Evolutionary conservation across 2,113 vertebrate genomes (phyloP).

Genomic region (Rhegmatorhina hoffmannsi): DNA sequence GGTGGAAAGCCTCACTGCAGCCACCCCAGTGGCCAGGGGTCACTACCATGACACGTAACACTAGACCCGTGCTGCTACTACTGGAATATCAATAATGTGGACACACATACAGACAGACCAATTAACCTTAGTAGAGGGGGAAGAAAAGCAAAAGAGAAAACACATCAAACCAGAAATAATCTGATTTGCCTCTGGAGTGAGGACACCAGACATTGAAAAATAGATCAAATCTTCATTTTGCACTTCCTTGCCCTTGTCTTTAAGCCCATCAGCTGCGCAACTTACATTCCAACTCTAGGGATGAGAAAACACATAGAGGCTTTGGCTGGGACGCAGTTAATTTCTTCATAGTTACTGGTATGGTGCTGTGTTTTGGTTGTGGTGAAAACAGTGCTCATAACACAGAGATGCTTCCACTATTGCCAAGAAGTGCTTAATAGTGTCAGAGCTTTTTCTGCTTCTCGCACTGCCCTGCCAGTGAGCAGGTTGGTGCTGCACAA

Average conservation of each 20-base stretch:
- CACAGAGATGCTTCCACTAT: neutral
- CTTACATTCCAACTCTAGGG: neutral
- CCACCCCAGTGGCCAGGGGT: neutral
- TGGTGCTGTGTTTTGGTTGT: neutral
- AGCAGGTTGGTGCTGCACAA: neutral
- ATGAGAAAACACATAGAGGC: neutral
- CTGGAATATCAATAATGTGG: neutral
- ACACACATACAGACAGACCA: neutral
- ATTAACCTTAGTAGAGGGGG: neutral
- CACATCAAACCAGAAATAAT: neutral
- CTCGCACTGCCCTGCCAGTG: rapidly evolving
- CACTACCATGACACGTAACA: neutral
- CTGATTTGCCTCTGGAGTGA: neutral
- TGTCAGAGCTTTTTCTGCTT: neutral
- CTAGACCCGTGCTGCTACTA: neutral
- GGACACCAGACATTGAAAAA: neutral
- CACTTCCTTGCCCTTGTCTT: neutral
- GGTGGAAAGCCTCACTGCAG: neutral
- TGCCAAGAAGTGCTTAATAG: neutral
- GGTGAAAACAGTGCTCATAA: neutral
- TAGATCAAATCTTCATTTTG: neutral
- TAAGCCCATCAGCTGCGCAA: neutral
- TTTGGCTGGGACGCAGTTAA: neutral
- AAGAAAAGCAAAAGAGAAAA: neutral
- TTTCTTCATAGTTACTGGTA: neutral